Evolutionary conservation across 1,140 invertebrate genomes (phyloP), one percentile per base, ranked within the genome.

Genomic region (Parapsyche elsis): DNA sequence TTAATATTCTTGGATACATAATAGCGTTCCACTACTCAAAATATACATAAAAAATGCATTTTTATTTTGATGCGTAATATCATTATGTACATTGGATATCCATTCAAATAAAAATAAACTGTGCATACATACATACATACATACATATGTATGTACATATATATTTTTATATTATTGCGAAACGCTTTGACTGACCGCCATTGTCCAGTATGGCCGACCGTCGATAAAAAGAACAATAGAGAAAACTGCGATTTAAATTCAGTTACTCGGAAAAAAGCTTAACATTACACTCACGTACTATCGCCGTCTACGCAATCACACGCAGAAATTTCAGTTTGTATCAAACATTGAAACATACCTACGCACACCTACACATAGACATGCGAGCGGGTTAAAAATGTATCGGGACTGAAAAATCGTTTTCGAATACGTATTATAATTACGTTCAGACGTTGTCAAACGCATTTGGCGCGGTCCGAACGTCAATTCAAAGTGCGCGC

Each of bases 181-280:
- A 46, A 73, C 71, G 45, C 16, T 46, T 61, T 75, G n/a, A 76
- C n/a, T n/a, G 71, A 73, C 44, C 21, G 64, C 76, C 76, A 53
- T 49, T 46, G 59, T 26, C 49, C 46, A 26, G 9, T 67, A 30
- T n/a, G 70, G 30, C 10, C 14, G 19, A 77, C 24, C 9, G 53
- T 44, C 78, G 75, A 82, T 78, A 59, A 76, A 70, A 79, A 74
- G 19, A 73, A 83, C 79, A 83, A 83, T 83, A 78, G 81, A 83
- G 81, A 81, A 83, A 81, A 83, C 76, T 77, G 76, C 53, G 49
- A 81, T 83, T 83, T 79, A 79, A 80, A 83, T 81, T 77, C 61
- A 73, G 77, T 19, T 73, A 61, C 26, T 61, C 44, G 67, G 81
- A 64, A 71, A 76, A 76, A 46, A 45, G 77, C 53, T 81, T 79